phyloP scores from a whole-genome alignment of 2,888 invertebrate genomes.

The Ecliptopera silaceata region DNA sequence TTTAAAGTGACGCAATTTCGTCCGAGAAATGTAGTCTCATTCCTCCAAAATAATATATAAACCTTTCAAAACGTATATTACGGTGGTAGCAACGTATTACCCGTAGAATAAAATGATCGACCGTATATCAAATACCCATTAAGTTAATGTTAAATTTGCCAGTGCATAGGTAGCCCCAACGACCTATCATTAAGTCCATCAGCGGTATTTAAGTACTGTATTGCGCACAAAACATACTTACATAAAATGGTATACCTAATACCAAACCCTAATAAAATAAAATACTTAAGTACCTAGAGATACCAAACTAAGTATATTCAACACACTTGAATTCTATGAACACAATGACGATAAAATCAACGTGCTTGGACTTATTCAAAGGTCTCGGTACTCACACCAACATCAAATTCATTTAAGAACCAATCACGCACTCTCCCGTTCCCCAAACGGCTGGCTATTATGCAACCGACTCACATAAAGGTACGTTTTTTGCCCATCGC shows the following conservation, averaged over 20 bases:
- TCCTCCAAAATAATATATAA: background rate
- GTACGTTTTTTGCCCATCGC: conserved; percentile 59
- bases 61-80: no score
- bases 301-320: background rate
- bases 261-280: background rate
- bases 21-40: background rate
- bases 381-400: conserved; percentile 3
- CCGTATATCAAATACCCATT: no score
- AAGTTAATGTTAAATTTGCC: no score
- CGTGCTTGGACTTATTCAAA: conserved; percentile 17
- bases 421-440: conserved; percentile 65
- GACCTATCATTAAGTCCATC: no score
- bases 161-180: no score
- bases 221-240: no score
- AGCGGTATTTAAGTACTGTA: no score
- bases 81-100: no score
- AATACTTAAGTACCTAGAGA: background rate
- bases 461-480: conserved; percentile 72
- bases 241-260: background rate
- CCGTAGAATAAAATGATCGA: no score
- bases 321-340: background rate
- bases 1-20: conserved; percentile 18
- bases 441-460: conserved; percentile 70
- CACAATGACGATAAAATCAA: conserved; percentile 13
- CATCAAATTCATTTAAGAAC: conserved; percentile 45